Evolutionary conservation across 1,140 invertebrate genomes (phyloP).

Genomic region (Drosophila nebulosa): DNA sequence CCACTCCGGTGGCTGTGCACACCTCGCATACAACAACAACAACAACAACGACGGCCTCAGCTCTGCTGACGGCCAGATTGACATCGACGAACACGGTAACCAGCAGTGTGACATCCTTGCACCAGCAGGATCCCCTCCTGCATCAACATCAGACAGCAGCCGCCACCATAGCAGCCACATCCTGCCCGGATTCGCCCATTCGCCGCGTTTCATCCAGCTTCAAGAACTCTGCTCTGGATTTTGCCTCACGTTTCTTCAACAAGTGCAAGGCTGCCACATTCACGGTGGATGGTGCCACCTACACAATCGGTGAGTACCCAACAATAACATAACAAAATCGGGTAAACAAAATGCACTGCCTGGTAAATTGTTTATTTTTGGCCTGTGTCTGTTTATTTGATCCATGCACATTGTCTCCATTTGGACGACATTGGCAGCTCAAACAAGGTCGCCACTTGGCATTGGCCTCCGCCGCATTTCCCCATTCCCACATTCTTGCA

Average conservation of each 20-base stretch:
- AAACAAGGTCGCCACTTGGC: conserved; percentile 62
- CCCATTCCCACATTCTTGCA: background rate
- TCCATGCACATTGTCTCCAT: background rate
- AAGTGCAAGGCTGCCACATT: conserved; percentile 90
- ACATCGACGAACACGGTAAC: conserved; percentile 51
- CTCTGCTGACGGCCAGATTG: conserved; percentile 50
- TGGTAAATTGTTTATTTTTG: background rate
- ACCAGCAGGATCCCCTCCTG: conserved; percentile 4
- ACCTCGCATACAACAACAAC: background rate
- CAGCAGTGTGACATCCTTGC: conserved; percentile 29
- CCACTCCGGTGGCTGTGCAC: conserved; percentile 51
- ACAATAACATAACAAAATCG: background rate
- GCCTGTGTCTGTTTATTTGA: background rate
- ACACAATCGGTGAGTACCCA: conserved; percentile 87
- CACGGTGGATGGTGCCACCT: conserved; percentile 89
- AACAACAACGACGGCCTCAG: conserved; percentile 14
- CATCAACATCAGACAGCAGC: conserved; percentile 11
- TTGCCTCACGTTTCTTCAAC: conserved; percentile 84
- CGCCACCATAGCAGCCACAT: conserved; percentile 53
- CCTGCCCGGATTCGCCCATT: conserved; percentile 76
- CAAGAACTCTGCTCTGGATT: conserved; percentile 74
- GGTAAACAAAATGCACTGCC: background rate
- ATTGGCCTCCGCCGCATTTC: conserved; percentile 33
- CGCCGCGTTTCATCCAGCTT: conserved; percentile 75
- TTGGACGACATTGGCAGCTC: conserved; percentile 26